Conservation (phyloP, 2,888 invertebrate species). For the Eulithis testata region DNA sequence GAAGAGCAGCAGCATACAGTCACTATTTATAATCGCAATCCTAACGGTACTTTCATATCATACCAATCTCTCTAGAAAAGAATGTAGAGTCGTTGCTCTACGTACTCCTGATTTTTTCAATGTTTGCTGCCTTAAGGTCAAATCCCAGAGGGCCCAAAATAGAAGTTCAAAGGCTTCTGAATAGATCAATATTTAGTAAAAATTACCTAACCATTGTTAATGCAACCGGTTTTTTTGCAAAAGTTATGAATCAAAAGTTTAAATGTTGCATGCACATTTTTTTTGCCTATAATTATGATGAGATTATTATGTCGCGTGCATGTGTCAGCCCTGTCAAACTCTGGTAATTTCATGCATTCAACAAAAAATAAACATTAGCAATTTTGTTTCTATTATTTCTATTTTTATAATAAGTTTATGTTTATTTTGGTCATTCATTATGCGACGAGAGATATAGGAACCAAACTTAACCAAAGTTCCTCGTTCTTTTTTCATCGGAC, state of each 20-base stretch:
- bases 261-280: too few relatives aligned
- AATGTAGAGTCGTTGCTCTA: background rate
- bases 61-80: background rate
- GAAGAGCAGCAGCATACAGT: conserved; percentile 84
- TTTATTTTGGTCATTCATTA: conserved; percentile 14
- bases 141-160: too few relatives aligned
- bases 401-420: background rate
- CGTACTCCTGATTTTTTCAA: too few relatives aligned
- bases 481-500: too few relatives aligned
- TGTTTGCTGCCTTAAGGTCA: too few relatives aligned
- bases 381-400: background rate
- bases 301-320: background rate
- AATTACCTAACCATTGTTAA: too few relatives aligned
- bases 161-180: too few relatives aligned
- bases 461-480: too few relatives aligned
- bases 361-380: conserved; percentile 3
- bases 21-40: conserved; percentile 86
- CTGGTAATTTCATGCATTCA: conserved; percentile 5
- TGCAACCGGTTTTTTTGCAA: too few relatives aligned
- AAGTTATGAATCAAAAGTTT: too few relatives aligned
- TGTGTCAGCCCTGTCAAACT: background rate
- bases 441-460: background rate
- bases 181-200: too few relatives aligned
- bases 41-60: conserved; percentile 69
- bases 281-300: too few relatives aligned